Conservation (phyloP, 2,888 invertebrate species). For the Cryptophagus acutangulus region DNA sequence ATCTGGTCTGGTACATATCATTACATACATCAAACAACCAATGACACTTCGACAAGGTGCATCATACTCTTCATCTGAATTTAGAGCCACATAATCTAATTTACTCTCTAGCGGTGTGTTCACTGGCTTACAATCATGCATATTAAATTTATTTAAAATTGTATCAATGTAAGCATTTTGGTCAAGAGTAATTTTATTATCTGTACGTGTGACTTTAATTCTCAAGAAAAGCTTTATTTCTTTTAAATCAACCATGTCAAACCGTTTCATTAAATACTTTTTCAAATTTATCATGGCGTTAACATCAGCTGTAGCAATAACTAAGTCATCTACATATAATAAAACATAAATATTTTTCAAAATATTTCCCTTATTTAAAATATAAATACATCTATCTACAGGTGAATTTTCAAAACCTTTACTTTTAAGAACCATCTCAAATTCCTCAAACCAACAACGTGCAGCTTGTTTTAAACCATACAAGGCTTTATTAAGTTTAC, state of each 20-base stretch:
- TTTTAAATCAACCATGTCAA: slow-evolving; percentile 1
- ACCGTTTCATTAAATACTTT: slow-evolving; percentile 18
- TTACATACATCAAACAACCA: slow-evolving; percentile 15
- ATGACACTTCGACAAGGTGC: slow-evolving; percentile 16
- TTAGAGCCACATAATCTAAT: slow-evolving; percentile 22
- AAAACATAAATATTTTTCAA: slow-evolving; percentile 20
- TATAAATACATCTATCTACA: slow-evolving; percentile 20
- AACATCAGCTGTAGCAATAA: slow-evolving; percentile 13
- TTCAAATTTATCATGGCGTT: slow-evolving; percentile 20
- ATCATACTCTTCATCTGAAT: slow-evolving; percentile 21
- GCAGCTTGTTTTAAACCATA: slow-evolving; percentile 16
- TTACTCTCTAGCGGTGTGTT: slow-evolving; percentile 22
- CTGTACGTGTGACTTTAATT: slow-evolving; percentile 15
- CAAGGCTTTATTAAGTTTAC: slow-evolving; percentile 13
- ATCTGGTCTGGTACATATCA: slow-evolving; percentile 19
- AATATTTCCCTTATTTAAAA: slow-evolving; percentile 15
- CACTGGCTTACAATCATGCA: slow-evolving; percentile 3
- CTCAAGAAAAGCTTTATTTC: slow-evolving; percentile 6
- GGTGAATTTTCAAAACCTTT: slow-evolving; percentile 14
- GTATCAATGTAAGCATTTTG: slow-evolving; percentile 17
- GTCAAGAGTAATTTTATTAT: slow-evolving; percentile 6
- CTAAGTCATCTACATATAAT: slow-evolving; percentile 26
- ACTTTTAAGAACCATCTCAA: slow-evolving; percentile 12
- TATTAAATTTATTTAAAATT: slow-evolving; percentile 22
- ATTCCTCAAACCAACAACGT: slow-evolving; percentile 15